Conservation (phyloP, 2,113 vertebrate species). For the Notiomystis cincta region DNA sequence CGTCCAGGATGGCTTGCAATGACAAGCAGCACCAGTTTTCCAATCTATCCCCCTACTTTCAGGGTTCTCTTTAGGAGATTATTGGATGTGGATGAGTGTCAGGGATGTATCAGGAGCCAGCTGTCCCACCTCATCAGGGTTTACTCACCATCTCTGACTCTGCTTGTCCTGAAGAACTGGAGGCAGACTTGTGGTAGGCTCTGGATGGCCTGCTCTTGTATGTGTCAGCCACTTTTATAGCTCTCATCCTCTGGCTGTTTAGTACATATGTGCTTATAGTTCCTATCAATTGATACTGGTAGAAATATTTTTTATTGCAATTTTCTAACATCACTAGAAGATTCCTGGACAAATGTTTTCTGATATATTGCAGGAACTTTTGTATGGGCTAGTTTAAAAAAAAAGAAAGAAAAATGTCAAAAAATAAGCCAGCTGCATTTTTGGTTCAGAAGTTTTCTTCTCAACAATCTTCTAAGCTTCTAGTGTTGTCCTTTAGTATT, state of each 20-base stretch:
- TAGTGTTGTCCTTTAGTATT: neutral
- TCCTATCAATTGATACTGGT: neutral
- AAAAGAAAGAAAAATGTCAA: neutral
- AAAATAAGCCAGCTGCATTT: neutral
- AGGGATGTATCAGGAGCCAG: neutral
- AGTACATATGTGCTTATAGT: neutral
- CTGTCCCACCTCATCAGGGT: neutral
- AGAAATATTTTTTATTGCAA: neutral
- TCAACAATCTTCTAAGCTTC: neutral
- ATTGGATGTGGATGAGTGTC: rapidly evolving
- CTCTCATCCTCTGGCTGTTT: neutral
- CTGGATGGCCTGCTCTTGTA: neutral
- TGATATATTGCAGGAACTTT: neutral
- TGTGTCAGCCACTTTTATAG: neutral
- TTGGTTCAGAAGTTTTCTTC: neutral
- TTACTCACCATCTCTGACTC: neutral
- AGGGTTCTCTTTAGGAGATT: neutral
- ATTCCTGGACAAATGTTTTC: neutral
- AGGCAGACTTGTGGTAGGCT: neutral
- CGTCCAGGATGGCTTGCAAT: neutral
- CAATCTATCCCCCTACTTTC: no score
- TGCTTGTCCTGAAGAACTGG: neutral
- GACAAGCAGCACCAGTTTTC: neutral
- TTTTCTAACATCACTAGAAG: neutral
- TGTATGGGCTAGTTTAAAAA: neutral